A percentile compares a stretch with the other conserved stretches of the same genome.
phyloP scores from a whole-genome alignment of 2,888 invertebrate genomes.

The Caenorhabditis doughertyi region DNA sequence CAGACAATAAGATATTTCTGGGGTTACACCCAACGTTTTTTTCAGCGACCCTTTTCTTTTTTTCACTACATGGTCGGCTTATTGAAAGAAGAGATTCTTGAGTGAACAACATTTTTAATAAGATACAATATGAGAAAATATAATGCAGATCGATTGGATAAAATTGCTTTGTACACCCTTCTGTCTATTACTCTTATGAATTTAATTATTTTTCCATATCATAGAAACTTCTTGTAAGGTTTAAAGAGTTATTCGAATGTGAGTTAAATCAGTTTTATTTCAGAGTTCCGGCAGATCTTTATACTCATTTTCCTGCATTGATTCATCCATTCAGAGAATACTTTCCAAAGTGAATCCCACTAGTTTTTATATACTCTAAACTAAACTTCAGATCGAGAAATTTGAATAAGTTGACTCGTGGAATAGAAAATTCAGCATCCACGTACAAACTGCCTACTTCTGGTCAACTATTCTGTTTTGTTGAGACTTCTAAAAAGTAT shows the following conservation, averaged over 20 bases:
- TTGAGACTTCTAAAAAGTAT: slow-evolving; percentile 62
- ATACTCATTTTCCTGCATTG: slow-evolving; percentile 16
- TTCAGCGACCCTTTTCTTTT: neutral
- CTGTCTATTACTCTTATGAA: neutral
- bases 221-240: slow-evolving; percentile 29
- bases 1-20: neutral
- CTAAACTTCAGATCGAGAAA: slow-evolving; percentile 22
- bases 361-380: too few relatives aligned
- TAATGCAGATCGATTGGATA: slow-evolving; percentile 11
- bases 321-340: slow-evolving; percentile 29
- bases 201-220: slow-evolving; percentile 25
- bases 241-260: neutral
- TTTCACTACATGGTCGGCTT: too few relatives aligned
- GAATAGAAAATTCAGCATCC: slow-evolving; percentile 20
- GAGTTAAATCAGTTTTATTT: too few relatives aligned
- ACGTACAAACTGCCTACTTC: slow-evolving; percentile 48
- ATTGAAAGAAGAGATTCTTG: slow-evolving; percentile 2
- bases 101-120: neutral
- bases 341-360: slow-evolving; percentile 15
- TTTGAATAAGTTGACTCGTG: slow-evolving; percentile 11
- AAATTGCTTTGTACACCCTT: slow-evolving; percentile 16
- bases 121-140: neutral
- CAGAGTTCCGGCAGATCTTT: slow-evolving; percentile 40
- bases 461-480: slow-evolving; percentile 67
- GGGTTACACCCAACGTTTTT: neutral